Evolutionary conservation across 2,113 vertebrate species (phyloP).

Genomic region (Poeciliopsis prolifica): DNA sequence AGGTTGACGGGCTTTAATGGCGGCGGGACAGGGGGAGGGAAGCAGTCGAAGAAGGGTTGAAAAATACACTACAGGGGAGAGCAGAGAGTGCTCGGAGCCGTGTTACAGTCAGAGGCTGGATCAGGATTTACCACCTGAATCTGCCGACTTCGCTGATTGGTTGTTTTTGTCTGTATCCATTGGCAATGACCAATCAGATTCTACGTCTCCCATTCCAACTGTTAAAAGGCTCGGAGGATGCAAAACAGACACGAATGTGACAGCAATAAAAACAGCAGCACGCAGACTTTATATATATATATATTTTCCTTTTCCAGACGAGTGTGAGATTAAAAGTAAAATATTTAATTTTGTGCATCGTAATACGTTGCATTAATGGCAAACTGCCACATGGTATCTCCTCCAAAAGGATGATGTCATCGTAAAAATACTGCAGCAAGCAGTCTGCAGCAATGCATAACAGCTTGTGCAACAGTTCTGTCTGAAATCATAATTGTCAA

Average conservation of each 20-base stretch:
- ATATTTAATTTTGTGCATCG: conserved; percentile 7
- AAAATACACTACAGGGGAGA: conserved; percentile 58
- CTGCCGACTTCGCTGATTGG: conserved; percentile 73
- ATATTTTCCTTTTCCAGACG: neutral
- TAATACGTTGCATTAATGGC: conserved; percentile 38
- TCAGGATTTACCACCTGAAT: conserved; percentile 80
- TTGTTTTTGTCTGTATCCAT: conserved; percentile 9
- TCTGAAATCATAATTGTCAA: conserved; percentile 7
- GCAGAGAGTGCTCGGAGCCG: conserved; percentile 55
- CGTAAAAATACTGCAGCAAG: conserved; percentile 76
- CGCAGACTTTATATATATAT: neutral
- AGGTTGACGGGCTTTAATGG: conserved; percentile 74
- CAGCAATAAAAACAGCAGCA: conserved; percentile 11
- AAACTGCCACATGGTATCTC: conserved; percentile 61
- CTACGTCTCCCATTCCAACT: conserved; percentile 65
- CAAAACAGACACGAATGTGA: conserved; percentile 46
- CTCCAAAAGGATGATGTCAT: conserved; percentile 79
- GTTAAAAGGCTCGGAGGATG: conserved; percentile 69
- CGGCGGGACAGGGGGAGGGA: conserved; percentile 73
- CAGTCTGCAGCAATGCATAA: conserved; percentile 71
- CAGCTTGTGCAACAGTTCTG: conserved; percentile 51
- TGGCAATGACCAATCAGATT: conserved; percentile 68
- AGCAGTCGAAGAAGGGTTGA: conserved; percentile 58
- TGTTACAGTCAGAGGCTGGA: conserved; percentile 69
- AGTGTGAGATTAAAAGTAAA: conserved; percentile 6